Evolutionary conservation across 2,797 vertebrate species (phyloP), one percentile per base, ranked within the genome.

Genomic region (Myotis vivesi): DNA sequence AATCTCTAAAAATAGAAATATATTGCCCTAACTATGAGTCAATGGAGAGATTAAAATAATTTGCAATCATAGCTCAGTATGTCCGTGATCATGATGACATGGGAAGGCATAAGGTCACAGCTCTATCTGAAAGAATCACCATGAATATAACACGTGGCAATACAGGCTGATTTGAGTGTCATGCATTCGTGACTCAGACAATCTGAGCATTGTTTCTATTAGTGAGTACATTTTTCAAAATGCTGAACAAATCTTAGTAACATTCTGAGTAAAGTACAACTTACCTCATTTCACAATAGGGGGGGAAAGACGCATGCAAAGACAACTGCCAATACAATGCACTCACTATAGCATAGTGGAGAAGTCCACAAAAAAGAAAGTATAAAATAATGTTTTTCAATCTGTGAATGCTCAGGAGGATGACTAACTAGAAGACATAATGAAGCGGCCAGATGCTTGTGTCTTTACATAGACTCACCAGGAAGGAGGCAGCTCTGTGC

Each of bases 201-300:
- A 33, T 51, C 62, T 0, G 13, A 64, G 69, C 2, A 23, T 49
- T 36, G 12, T 73, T 80, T 73, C 46, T 44, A 57, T 57, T 51
- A 49, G 16, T 12, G 38, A 80, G n/a, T 49, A 46, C 46, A 66
- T 82, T 94, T 94, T 94, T 38, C 89, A 84, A 89, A 83, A 44
- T 10, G 19, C 49, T 13, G 12, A 95, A 46, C 69, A 83, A 75
- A 16, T 55, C 64, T 73, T 38, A 41, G 49, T 75, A 30, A 94
- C 93, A 38, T 89, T 83, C 53, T 79, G 16, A 94, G 51, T 44
- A 59, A 88, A 96, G 28, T 73, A 64, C 8, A 87, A 0, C 8
- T 92, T 16, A 68, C 20, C 30, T 68, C 57, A 62, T 44, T 79
- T 87, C 73, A 41, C 72, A 85, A 59, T 5, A 53, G 49, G 2